A percentile compares a stretch with the other conserved stretches of the same genome.
These are phyloP conservation scores for Trachythela sp. DNA, from an alignment of 64 coral and sea anemone species.

Conservation along the genomic window DNA sequence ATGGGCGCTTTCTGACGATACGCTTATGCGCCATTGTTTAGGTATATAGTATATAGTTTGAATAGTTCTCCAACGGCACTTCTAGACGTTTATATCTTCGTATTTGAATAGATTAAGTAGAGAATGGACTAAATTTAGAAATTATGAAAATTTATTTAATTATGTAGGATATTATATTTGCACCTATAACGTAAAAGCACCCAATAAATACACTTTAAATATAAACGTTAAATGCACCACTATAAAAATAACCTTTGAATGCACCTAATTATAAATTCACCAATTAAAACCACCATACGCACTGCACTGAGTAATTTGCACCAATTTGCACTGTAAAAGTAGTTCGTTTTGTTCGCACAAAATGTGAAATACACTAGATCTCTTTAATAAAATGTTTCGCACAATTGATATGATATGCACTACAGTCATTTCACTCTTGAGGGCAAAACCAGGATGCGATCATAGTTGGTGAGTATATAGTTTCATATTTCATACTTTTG, in stretches of 20 bases:
- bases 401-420: neutral
- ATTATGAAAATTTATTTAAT: neutral
- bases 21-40: no score
- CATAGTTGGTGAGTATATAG: neutral
- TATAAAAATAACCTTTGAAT: neutral
- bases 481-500: no score
- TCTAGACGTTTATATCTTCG: no score
- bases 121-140: no score
- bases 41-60: no score
- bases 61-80: no score
- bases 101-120: no score
- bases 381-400: neutral
- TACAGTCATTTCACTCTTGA: no score
- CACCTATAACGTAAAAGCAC: neutral
- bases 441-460: neutral
- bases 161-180: neutral
- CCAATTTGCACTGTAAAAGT: neutral
- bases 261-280: neutral
- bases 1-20: no score
- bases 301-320: neutral
- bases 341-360: neutral
- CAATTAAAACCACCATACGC: neutral
- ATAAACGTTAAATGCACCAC: neutral
- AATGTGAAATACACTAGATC: neutral
- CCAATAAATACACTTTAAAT: neutral